phyloP scores from a whole-genome alignment of 2,113 vertebrate genomes.

The Coptodon rendalli region DNA sequence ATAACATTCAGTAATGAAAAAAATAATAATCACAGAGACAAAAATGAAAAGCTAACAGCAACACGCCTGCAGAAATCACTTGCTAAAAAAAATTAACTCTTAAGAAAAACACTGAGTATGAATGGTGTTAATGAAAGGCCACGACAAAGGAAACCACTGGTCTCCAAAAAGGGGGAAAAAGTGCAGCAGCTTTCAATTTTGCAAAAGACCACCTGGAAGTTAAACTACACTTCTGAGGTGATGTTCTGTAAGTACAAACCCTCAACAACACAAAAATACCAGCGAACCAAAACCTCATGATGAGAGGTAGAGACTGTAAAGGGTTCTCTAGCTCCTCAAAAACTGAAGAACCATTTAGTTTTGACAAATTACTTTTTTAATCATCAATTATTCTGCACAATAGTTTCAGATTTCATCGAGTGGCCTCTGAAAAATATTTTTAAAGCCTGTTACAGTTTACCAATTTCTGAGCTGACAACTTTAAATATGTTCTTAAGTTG shows the following conservation, averaged over 20 bases:
- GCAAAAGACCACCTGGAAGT: background rate
- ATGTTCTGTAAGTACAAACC: background rate
- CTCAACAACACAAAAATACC: background rate
- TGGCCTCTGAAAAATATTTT: background rate
- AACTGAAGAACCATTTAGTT: background rate
- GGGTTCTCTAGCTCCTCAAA: background rate
- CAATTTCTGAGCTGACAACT: background rate
- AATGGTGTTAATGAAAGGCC: background rate
- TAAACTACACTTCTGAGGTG: background rate
- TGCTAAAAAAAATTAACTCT: background rate
- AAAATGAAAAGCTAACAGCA: background rate
- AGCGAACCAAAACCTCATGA: background rate
- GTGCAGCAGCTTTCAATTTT: background rate
- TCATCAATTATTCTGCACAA: background rate
- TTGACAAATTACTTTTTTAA: background rate
- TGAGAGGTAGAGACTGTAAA: background rate
- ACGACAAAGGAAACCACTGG: background rate
- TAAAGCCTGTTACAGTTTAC: background rate
- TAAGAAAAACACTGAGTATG: background rate
- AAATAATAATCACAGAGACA: background rate
- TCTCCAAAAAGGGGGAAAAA: background rate
- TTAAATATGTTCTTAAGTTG: background rate
- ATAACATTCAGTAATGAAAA: background rate
- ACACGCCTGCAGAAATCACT: background rate
- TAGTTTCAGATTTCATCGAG: fast-evolving